These are phyloP conservation scores for Pseudomyrmex flavicornis DNA, from an alignment of 1,140 invertebrate genomes.

Conservation along the genomic window DNA sequence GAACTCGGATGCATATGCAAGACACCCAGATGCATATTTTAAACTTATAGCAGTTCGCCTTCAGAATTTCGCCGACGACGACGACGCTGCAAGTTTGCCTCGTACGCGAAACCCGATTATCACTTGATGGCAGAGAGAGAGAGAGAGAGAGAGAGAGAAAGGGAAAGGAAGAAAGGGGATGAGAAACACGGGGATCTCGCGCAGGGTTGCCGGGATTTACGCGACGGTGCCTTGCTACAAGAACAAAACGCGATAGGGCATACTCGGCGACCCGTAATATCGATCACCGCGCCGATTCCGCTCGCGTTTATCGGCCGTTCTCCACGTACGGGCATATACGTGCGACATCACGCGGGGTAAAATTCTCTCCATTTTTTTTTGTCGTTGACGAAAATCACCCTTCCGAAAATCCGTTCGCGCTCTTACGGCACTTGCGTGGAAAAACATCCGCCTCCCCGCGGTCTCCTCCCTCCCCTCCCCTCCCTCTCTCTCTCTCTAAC, in stretches of 20 bases:
- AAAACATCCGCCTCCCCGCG: conserved; percentile 41
- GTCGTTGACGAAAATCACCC: conserved; percentile 11
- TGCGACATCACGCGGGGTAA: conserved; percentile 46
- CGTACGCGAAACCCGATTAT: conserved; percentile 51
- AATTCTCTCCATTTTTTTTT: background rate
- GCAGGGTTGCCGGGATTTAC: conserved; percentile 24
- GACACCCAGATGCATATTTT: conserved; percentile 5
- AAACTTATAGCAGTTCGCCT: background rate
- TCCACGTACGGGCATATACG: conserved; percentile 50
- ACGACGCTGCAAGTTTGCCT: conserved; percentile 41
- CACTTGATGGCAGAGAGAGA: conserved; percentile 13
- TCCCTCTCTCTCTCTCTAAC: conserved; percentile 7
- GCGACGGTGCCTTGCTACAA: conserved; percentile 27
- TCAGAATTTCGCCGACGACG: conserved; percentile 54
- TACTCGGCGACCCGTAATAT: conserved; percentile 59
- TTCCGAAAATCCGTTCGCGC: conserved; percentile 49
- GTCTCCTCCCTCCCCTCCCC: background rate
- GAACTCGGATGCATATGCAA: background rate
- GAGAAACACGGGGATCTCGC: too few relatives aligned
- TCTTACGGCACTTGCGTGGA: conserved; percentile 47
- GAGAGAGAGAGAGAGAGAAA: too few relatives aligned
- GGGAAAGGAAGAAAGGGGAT: too few relatives aligned
- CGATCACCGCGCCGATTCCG: conserved; percentile 66
- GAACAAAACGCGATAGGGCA: conserved; percentile 64
- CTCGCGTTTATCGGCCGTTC: conserved; percentile 57